Evolutionary conservation across 2,888 invertebrate genomes (phyloP).

Genomic region (Xylota sylvarum): DNA sequence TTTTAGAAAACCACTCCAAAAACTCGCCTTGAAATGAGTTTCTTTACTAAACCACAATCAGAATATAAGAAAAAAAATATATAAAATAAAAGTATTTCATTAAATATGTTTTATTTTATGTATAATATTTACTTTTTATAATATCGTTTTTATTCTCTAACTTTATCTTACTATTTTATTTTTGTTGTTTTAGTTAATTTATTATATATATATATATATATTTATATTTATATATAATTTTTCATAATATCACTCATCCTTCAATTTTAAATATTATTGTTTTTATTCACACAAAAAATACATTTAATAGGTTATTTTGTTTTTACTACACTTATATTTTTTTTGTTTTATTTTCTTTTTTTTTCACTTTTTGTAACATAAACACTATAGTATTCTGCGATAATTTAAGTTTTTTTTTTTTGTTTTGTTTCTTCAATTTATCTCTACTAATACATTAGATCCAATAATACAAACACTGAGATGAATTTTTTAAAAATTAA

Average conservation of each 20-base stretch:
- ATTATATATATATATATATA: slow-evolving; percentile 62
- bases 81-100: slow-evolving; percentile 36
- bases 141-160: slow-evolving; percentile 74
- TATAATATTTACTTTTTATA: slow-evolving; percentile 76
- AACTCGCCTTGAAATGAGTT: too few relatives aligned
- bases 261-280: slow-evolving; percentile 74
- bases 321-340: slow-evolving; percentile 67
- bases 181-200: slow-evolving; percentile 63
- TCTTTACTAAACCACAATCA: too few relatives aligned
- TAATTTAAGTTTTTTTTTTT: slow-evolving; percentile 77
- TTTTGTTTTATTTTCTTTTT: slow-evolving; percentile 31
- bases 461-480: slow-evolving; percentile 75
- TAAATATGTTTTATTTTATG: slow-evolving; percentile 77
- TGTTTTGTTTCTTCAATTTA: slow-evolving; percentile 53
- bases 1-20: too few relatives aligned
- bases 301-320: slow-evolving; percentile 59
- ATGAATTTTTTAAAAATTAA: slow-evolving; percentile 59
- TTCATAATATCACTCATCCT: slow-evolving; percentile 76
- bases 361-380: slow-evolving; percentile 61
- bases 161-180: slow-evolving; percentile 70
- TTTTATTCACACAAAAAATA: slow-evolving; percentile 77
- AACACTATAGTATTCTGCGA: slow-evolving; percentile 74
- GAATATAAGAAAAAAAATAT: too few relatives aligned
- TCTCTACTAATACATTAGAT: slow-evolving; percentile 62
- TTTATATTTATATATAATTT: slow-evolving; percentile 63